These are phyloP conservation scores for Tinamus guttatus DNA, from an alignment of 2,113 vertebrate genomes.

Conservation along the genomic window DNA sequence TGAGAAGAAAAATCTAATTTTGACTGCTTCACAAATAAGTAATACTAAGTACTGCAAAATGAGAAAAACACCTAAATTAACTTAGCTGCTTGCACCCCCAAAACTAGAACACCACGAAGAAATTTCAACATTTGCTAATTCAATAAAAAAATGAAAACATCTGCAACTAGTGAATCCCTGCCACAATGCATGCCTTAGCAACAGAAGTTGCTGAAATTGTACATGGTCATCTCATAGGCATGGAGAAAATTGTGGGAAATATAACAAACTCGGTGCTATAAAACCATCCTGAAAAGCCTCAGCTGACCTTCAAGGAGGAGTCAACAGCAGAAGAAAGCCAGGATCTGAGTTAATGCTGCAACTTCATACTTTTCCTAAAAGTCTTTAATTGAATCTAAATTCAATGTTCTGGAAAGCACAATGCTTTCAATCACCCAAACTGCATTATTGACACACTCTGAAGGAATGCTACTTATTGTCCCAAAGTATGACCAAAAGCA, in stretches of 20 bases:
- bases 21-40: not conserved
- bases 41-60: not conserved
- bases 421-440: not conserved
- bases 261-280: not conserved
- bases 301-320: not conserved
- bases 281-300: not conserved
- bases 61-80: not conserved
- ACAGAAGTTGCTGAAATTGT: not conserved
- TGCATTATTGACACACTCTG: not conserved
- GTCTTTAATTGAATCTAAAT: not conserved
- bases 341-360: not conserved
- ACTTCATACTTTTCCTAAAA: not conserved
- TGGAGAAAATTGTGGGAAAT: not conserved
- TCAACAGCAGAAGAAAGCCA: not conserved
- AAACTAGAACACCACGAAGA: not conserved
- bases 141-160: not conserved
- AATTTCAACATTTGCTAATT: not conserved
- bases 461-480: not conserved
- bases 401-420: not conserved
- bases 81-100: not conserved
- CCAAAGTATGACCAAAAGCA: not conserved
- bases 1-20: not conserved
- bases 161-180: not conserved
- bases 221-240: not conserved
- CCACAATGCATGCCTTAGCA: not conserved